phyloP scores from a whole-genome alignment of 1,140 invertebrate genomes.

The Theocolax elegans region DNA sequence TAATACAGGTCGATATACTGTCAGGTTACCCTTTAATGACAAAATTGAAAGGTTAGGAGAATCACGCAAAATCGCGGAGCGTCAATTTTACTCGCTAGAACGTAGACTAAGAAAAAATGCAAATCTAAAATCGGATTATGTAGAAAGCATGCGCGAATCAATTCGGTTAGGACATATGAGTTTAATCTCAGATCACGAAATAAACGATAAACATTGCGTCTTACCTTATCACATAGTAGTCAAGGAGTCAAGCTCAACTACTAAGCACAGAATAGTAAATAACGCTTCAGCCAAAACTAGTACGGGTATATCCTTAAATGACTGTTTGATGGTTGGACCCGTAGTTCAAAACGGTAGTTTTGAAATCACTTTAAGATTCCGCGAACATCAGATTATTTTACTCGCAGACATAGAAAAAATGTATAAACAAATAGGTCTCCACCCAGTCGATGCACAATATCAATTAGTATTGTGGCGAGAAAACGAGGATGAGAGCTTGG shows the following conservation, averaged over 20 bases:
- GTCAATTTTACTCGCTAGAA: conserved; percentile 42
- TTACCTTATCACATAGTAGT: conserved; percentile 38
- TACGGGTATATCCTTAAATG: conserved; percentile 44
- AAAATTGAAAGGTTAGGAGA: conserved; percentile 40
- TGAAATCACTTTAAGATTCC: conserved; percentile 42
- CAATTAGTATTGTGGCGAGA: conserved; percentile 11
- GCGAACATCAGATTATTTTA: conserved; percentile 29
- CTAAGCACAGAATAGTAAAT: conserved; percentile 46
- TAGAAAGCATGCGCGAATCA: conserved; percentile 57
- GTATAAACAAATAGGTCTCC: conserved; percentile 30
- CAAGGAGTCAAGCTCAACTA: conserved; percentile 35
- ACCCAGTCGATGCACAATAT: conserved; percentile 10
- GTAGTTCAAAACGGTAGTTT: conserved; percentile 48
- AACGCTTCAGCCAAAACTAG: conserved; percentile 40
- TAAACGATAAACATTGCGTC: conserved; percentile 1
- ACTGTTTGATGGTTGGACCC: conserved; percentile 47
- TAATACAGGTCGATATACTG: conserved; percentile 42
- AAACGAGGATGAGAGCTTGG: not conserved
- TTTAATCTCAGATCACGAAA: not conserved
- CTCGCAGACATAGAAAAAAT: conserved; percentile 43
- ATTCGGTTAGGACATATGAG: conserved; percentile 56
- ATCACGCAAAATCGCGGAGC: conserved; percentile 7
- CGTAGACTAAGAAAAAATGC: conserved; percentile 39
- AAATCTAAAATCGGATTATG: conserved; percentile 49
- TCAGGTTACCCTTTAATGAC: conserved; percentile 46